Percentiles rank a stretch among this genome's conserved stretches.
Conservation (phyloP, 2,888 invertebrate species). For the Drosophila peninsularis region DNA sequence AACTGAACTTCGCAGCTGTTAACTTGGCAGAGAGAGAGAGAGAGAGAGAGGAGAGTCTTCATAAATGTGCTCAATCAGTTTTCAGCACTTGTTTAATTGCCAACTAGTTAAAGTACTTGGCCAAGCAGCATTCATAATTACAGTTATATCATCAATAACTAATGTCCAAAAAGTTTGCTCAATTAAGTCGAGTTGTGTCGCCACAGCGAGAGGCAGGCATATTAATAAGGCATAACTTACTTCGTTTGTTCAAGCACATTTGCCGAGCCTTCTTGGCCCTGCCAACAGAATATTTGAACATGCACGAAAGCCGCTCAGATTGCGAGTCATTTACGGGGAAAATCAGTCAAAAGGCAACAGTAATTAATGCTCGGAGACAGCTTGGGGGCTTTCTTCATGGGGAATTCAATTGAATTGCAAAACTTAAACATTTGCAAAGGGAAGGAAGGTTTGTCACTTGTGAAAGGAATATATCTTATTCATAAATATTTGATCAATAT, state of each 20-base stretch:
- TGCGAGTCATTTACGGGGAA: not conserved
- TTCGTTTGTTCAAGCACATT: not conserved
- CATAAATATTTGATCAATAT: no score
- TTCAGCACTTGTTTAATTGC: slow-evolving; percentile 40
- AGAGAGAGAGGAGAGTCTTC: slow-evolving; percentile 1
- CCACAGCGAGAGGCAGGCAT: not conserved
- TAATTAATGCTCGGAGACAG: not conserved
- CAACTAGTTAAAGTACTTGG: slow-evolving; percentile 28
- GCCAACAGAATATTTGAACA: slow-evolving; percentile 1
- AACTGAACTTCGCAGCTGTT: slow-evolving; percentile 21
- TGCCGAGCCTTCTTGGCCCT: not conserved
- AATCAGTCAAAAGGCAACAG: not conserved
- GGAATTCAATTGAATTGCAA: no score
- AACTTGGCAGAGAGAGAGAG: not conserved
- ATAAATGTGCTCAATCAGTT: slow-evolving; percentile 29
- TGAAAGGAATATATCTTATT: not conserved
- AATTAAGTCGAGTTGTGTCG: slow-evolving; percentile 1
- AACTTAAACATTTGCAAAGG: no score
- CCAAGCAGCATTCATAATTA: slow-evolving; percentile 23
- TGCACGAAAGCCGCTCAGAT: not conserved
- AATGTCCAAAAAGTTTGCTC: slow-evolving; percentile 10
- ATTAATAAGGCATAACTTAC: slow-evolving; percentile 14
- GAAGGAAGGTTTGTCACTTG: no score
- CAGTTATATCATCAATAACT: slow-evolving; percentile 19
- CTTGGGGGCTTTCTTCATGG: not conserved